A percentile compares a stretch with the other conserved stretches of the same genome.
Conservation (phyloP, 2,797 vertebrate genomes). For the Sylvia borin region DNA sequence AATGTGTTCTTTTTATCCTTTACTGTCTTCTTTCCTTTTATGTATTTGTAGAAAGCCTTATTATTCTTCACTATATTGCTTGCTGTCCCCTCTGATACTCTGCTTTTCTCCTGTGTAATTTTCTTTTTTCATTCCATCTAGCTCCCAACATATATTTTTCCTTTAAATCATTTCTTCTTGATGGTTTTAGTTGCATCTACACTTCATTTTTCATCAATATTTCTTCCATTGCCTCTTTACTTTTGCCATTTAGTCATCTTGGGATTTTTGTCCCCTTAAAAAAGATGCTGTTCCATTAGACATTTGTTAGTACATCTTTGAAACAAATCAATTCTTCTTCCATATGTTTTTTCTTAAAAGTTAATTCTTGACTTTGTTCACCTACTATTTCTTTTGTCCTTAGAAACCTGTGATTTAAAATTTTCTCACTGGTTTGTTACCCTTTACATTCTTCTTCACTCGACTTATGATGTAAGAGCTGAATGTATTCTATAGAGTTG, state of each 20-base stretch:
- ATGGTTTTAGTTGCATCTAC: slow-evolving; percentile 61
- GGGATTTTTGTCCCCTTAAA: slow-evolving; percentile 64
- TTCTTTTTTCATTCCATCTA: slow-evolving; percentile 64
- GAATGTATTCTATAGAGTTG: not conserved
- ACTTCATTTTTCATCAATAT: slow-evolving; percentile 67
- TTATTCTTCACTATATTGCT: slow-evolving; percentile 72
- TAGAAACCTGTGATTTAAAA: slow-evolving; percentile 15
- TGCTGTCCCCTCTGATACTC: slow-evolving; percentile 68
- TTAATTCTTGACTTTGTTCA: slow-evolving; percentile 38
- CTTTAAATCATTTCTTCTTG: slow-evolving; percentile 71
- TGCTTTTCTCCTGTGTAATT: slow-evolving; percentile 66
- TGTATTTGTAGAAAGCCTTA: slow-evolving; percentile 70
- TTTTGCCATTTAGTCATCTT: slow-evolving; percentile 62
- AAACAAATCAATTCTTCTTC: slow-evolving; percentile 62
- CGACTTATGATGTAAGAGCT: not conserved
- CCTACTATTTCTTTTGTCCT: slow-evolving; percentile 36
- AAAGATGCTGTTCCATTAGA: slow-evolving; percentile 57
- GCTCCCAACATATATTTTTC: slow-evolving; percentile 62
- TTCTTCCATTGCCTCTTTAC: slow-evolving; percentile 65
- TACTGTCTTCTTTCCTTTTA: slow-evolving; percentile 70
- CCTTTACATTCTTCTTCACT: not conserved
- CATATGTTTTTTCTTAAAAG: not conserved
- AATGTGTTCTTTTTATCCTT: slow-evolving; percentile 67
- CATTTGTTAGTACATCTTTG: slow-evolving; percentile 66
- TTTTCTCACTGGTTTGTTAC: not conserved